Evolutionary conservation across 2,113 vertebrate genomes (phyloP).

Genomic region (Cololabis saira): DNA sequence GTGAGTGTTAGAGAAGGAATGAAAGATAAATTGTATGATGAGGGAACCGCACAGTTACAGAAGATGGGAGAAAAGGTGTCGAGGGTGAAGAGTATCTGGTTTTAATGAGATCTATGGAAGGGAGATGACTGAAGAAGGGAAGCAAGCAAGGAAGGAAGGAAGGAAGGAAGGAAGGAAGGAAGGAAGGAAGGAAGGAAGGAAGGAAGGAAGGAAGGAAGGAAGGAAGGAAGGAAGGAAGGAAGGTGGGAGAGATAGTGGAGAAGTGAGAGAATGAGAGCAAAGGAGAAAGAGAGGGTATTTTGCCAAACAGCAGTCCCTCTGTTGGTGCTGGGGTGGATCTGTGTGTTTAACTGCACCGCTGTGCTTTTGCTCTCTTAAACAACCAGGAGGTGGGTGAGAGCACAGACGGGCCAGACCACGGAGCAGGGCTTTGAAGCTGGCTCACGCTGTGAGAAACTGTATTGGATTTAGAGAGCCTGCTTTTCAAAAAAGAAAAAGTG

Average conservation of each 20-base stretch:
- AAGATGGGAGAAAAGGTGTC: slow-evolving; percentile 22
- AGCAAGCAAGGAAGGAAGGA: no score
- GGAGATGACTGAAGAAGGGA: slow-evolving; percentile 56
- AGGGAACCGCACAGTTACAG: slow-evolving; percentile 38
- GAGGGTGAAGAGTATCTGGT: slow-evolving; percentile 32
- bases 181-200: no score
- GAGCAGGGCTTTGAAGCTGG: slow-evolving; percentile 73
- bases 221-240: no score
- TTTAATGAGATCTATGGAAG: slow-evolving; percentile 68
- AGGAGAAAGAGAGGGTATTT: slow-evolving; percentile 37
- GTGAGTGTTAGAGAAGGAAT: slow-evolving; percentile 46
- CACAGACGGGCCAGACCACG: slow-evolving; percentile 61
- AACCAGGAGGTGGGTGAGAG: slow-evolving; percentile 70
- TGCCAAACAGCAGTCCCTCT: slow-evolving; percentile 60
- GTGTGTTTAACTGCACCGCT: slow-evolving; percentile 70
- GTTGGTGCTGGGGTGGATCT: slow-evolving; percentile 61
- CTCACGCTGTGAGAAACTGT: slow-evolving; percentile 68
- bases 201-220: no score
- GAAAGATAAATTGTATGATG: slow-evolving; percentile 57
- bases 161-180: no score
- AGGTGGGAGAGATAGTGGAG: slow-evolving; percentile 47
- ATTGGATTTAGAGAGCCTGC: slow-evolving; percentile 67
- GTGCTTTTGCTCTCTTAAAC: slow-evolving; percentile 77
- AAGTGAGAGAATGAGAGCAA: slow-evolving; percentile 18
- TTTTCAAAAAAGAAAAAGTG: slow-evolving; percentile 54